A percentile compares a stretch with the other conserved stretches of the same genome.
Conservation (phyloP, 2,113 vertebrate genomes). For the Seriola aureovittata region DNA sequence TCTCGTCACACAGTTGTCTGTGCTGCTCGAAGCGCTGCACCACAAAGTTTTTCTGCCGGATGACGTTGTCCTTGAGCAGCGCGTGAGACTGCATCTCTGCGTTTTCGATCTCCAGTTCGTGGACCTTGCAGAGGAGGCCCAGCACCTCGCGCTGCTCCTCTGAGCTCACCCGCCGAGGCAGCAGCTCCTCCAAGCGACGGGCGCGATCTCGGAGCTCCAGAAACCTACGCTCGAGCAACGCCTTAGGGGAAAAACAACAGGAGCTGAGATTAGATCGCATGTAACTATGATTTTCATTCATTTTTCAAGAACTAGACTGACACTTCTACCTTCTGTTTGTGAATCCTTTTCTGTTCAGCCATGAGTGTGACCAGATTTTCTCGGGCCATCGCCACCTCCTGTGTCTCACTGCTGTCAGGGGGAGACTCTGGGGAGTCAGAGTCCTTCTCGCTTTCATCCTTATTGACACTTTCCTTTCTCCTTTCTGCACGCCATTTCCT, state of each 20-base stretch:
- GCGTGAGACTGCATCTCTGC: constrained; percentile 87
- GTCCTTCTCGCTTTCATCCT: constrained; percentile 91
- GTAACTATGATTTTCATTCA: background rate
- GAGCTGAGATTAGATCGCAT: background rate
- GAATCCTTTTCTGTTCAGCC: constrained; percentile 87
- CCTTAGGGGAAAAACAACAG: constrained; percentile 65
- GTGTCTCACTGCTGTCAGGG: constrained; percentile 85
- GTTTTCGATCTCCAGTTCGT: constrained; percentile 89
- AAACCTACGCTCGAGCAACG: constrained; percentile 83
- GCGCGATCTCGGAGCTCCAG: constrained; percentile 82
- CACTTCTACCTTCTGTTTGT: constrained; percentile 87
- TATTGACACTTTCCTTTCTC: constrained; percentile 86
- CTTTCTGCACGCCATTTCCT: constrained; percentile 88
- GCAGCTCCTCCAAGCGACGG: constrained; percentile 86
- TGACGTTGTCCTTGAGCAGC: constrained; percentile 88
- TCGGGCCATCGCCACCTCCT: constrained; percentile 85
- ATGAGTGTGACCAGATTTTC: constrained; percentile 86
- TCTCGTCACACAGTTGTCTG: constrained; percentile 88
- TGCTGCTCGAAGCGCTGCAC: constrained; percentile 87
- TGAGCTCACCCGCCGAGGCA: constrained; percentile 84
- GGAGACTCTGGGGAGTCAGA: constrained; percentile 87
- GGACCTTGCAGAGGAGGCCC: constrained; percentile 90
- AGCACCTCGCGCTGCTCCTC: constrained; percentile 90
- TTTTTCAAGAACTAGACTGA: background rate
- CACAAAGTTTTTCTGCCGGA: constrained; percentile 86